Evolutionary conservation across 2,888 invertebrate species (phyloP).

Genomic region (Chrysomela aeneicollis): DNA sequence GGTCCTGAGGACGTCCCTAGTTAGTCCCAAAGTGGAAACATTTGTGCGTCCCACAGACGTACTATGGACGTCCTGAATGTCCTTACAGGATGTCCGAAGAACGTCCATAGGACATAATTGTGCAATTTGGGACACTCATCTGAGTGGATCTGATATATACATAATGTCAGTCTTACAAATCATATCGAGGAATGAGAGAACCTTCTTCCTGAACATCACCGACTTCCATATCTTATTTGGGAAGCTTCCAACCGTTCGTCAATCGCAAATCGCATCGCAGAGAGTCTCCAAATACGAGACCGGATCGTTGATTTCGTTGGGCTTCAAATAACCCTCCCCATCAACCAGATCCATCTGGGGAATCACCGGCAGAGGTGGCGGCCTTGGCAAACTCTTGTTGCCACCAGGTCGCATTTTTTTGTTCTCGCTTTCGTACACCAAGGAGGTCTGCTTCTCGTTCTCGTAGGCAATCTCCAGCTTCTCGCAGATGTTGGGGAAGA

Average conservation of each 20-base stretch:
- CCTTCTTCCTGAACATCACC: background rate
- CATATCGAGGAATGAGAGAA: background rate
- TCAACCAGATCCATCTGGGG: constrained; percentile 66
- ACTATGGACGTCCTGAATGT: too few species aligned
- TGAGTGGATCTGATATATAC: background rate
- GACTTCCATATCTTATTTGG: background rate
- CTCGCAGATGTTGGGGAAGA: constrained; percentile 74
- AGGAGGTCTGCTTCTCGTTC: constrained; percentile 27
- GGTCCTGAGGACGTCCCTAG: too few species aligned
- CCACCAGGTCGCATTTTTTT: constrained; percentile 24
- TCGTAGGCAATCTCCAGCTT: constrained; percentile 65
- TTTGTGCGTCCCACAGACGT: too few species aligned
- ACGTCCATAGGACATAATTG: too few species aligned
- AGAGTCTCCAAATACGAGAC: constrained; percentile 59
- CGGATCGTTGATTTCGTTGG: constrained; percentile 59
- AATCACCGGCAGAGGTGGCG: constrained; percentile 64
- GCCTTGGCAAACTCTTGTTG: constrained; percentile 60
- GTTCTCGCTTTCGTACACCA: constrained; percentile 17
- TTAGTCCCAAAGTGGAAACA: too few species aligned
- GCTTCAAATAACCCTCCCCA: constrained; percentile 73
- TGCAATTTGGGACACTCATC: too few species aligned
- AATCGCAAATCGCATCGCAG: constrained; percentile 47
- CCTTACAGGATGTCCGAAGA: too few species aligned
- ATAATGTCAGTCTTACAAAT: background rate
- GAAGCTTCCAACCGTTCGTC: constrained; percentile 50